Evolutionary conservation across 2,888 invertebrate genomes (phyloP), one percentile per base, ranked within the genome.

Genomic region (Synergus laeviventris): DNA sequence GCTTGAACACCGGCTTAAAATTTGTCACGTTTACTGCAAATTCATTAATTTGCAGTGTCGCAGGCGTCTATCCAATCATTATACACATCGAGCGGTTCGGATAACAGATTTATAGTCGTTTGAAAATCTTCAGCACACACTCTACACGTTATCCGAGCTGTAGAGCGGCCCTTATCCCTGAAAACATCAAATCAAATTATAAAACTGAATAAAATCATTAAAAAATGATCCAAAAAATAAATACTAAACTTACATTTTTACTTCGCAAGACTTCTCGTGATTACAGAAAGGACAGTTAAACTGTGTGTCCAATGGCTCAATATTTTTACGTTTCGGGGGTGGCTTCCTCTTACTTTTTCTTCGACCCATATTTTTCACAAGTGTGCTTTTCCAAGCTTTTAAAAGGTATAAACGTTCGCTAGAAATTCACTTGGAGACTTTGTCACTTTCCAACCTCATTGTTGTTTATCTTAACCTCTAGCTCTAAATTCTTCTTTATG

Each of bases 1-100:
- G n/a, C n/a, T 38, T 62, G 0, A 62, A 73, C 24, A 77, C n/a
- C n/a, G 24, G 24, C 3, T 39, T 4, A 39, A 24, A 7, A 7
- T 14, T 11, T 45, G 7, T 66, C 49, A 14, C 14, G 7, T 60
- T 21, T 64, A 62, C 54, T n/a, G 16, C 16, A 56, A 21, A 39
- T 73, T 24, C 7, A 16, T 92, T 91, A 95, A 91, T 98, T 99
- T 76, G 98, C 99, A 86, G 93, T 94, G 93, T 99, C 99, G 92
- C 99, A 99, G 0, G 99, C 99, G 93, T 99, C 99, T 79, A 99
- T 98, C 99, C 99, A 99, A 91, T 99, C 99, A 91, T 99, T 98
- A 91, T 99, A 99, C 18, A 99, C 99, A 93, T 99, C 99, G 84
- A 99, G 95, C 8, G 99, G 96, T 91, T 99, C 99, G 11, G 99